phyloP scores from a whole-genome alignment of 1,140 invertebrate species.

The Diachasma alloeum region DNA sequence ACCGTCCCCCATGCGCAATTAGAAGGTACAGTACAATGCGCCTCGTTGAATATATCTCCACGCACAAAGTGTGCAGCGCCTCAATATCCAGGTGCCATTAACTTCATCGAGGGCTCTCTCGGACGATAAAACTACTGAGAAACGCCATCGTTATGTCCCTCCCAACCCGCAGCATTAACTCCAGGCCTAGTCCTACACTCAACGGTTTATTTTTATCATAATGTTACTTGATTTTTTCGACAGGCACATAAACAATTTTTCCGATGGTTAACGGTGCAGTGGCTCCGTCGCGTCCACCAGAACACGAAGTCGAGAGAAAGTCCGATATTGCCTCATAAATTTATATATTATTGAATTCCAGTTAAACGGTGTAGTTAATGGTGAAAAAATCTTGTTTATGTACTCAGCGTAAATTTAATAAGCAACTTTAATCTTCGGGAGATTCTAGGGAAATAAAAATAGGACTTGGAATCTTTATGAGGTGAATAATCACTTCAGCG shows the following conservation, averaged over 20 bases:
- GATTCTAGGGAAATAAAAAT: too few species aligned
- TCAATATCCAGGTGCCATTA: not conserved
- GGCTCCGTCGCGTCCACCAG: not conserved
- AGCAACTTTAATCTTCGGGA: not conserved
- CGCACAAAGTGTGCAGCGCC: not conserved
- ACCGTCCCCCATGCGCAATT: not conserved
- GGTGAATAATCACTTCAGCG: too few species aligned
- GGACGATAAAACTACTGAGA: not conserved
- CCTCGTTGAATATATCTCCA: not conserved
- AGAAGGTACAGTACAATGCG: not conserved
- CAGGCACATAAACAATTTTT: not conserved
- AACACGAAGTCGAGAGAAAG: not conserved
- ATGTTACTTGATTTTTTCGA: not conserved
- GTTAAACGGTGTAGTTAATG: not conserved
- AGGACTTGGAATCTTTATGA: too few species aligned
- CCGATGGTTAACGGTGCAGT: not conserved
- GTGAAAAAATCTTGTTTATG: not conserved
- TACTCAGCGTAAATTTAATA: not conserved
- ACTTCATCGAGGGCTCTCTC: not conserved
- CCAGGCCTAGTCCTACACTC: not conserved
- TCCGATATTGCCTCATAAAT: not conserved
- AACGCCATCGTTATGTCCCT: not conserved
- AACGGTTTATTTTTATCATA: not conserved
- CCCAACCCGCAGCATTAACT: not conserved
- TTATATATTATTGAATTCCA: constrained; percentile 5